phyloP scores from a whole-genome alignment of 1,140 invertebrate genomes.

The Amyelois transitella region DNA sequence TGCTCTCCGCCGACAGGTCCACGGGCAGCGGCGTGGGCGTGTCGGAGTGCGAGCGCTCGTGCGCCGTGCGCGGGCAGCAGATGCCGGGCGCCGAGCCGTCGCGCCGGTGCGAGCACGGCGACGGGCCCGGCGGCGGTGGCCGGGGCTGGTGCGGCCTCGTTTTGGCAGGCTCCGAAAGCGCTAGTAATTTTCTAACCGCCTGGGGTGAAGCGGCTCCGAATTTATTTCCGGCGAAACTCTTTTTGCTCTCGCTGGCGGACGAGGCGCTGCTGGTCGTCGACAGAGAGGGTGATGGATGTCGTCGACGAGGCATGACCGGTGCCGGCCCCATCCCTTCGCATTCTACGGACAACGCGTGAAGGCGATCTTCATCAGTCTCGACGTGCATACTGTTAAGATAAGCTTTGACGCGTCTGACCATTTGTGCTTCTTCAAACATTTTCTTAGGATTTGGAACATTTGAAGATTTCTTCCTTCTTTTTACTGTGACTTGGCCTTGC shows the following conservation, averaged over 20 bases:
- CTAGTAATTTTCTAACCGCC: constrained; percentile 93
- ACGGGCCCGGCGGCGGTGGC: constrained; percentile 76
- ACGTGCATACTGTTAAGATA: constrained; percentile 95
- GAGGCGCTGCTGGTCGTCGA: constrained; percentile 93
- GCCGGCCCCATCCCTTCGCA: constrained; percentile 85
- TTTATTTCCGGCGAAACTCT: constrained; percentile 78
- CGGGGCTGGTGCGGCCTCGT: constrained; percentile 89
- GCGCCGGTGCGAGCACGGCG: constrained; percentile 80
- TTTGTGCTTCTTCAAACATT: constrained; percentile 99
- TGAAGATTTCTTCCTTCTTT: constrained; percentile 92
- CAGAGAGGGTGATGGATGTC: constrained; percentile 89
- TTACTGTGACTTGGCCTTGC: constrained; percentile 88
- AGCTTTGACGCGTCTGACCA: constrained; percentile 96
- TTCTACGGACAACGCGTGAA: constrained; percentile 91
- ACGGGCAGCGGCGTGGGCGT: constrained; percentile 89
- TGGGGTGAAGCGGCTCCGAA: constrained; percentile 96
- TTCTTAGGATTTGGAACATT: constrained; percentile 96
- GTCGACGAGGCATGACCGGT: constrained; percentile 77
- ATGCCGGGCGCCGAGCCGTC: constrained; percentile 75
- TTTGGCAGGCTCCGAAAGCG: constrained; percentile 90
- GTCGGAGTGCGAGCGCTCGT: constrained; percentile 93
- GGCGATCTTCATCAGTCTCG: constrained; percentile 91
- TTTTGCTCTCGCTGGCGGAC: constrained; percentile 86
- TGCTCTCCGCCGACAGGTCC: constrained; percentile 94
- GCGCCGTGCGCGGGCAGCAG: constrained; percentile 75